Percentiles rank a stretch among this genome's conserved stretches.
These are phyloP conservation scores for Cheilosia pagana DNA, from an alignment of 2,888 invertebrate genomes.

Conservation along the genomic window DNA sequence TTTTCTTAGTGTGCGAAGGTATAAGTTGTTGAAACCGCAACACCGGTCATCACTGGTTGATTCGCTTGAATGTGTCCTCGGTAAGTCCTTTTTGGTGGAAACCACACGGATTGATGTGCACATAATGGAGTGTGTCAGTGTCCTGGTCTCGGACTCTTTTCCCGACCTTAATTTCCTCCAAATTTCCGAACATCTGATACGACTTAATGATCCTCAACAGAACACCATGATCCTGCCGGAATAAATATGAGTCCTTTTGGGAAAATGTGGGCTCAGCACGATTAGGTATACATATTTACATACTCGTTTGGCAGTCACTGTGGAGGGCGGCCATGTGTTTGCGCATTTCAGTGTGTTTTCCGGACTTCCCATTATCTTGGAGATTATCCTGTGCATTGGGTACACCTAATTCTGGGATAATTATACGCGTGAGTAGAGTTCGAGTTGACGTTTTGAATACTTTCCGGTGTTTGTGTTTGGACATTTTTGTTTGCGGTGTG, in stretches of 20 bases:
- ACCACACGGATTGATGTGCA: slow-evolving; percentile 38
- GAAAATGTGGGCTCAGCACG: slow-evolving; percentile 23
- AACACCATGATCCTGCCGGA: slow-evolving; percentile 4
- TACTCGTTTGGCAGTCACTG: slow-evolving; percentile 26
- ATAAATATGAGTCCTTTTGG: slow-evolving; percentile 4
- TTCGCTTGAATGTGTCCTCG: slow-evolving; percentile 29
- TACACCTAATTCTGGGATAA: slow-evolving; percentile 67
- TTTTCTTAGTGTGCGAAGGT: slow-evolving; percentile 15
- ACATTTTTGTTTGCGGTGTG: slow-evolving; percentile 52
- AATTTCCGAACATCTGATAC: slow-evolving; percentile 70
- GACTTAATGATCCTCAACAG: slow-evolving; percentile 66
- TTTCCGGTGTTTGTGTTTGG: slow-evolving; percentile 57
- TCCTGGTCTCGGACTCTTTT: slow-evolving; percentile 20
- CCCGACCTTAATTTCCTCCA: slow-evolving; percentile 20
- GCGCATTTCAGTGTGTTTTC: slow-evolving; percentile 39
- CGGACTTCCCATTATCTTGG: slow-evolving; percentile 66
- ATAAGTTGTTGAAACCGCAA: slow-evolving; percentile 55
- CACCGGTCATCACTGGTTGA: slow-evolving; percentile 29
- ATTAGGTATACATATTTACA: slow-evolving; percentile 41
- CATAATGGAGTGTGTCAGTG: slow-evolving; percentile 27
- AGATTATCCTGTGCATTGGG: slow-evolving; percentile 69
- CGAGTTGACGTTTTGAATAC: slow-evolving; percentile 62
- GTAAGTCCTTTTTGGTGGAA: slow-evolving; percentile 41
- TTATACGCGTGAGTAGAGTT: slow-evolving; percentile 69
- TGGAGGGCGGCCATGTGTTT: slow-evolving; percentile 19